A percentile compares a stretch with the other conserved stretches of the same genome.
These are phyloP conservation scores for Elmis aenea DNA, from an alignment of 2,888 invertebrate genomes.

Conservation along the genomic window DNA sequence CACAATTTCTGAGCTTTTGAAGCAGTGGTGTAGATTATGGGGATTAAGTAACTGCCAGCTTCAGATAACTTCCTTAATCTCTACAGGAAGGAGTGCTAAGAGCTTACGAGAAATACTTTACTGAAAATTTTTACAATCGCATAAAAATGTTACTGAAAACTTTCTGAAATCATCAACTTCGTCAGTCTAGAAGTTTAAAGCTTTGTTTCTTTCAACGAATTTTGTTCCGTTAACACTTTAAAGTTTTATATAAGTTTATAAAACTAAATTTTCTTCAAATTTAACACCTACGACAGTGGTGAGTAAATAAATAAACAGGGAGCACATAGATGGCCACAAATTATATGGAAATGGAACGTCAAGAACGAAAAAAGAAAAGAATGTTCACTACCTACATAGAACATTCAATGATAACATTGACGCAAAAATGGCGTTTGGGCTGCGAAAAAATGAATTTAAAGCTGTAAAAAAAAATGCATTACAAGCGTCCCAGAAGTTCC, in stretches of 20 bases:
- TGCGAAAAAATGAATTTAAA: no score
- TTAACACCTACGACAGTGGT: no score
- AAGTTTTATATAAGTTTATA: neutral
- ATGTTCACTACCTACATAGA: no score
- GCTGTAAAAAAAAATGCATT: no score
- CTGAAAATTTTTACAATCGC: neutral
- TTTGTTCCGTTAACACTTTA: slow-evolving; percentile 1
- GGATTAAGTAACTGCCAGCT: slow-evolving; percentile 5
- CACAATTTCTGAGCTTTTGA: slow-evolving; percentile 36
- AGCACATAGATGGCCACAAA: no score
- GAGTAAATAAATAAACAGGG: no score
- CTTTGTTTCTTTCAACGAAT: neutral
- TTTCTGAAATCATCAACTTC: neutral
- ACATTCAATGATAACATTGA: no score
- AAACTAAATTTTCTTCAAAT: neutral
- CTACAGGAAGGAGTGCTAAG: neutral
- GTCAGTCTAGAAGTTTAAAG: neutral
- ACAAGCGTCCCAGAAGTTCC: no score
- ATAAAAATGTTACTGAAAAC: neutral
- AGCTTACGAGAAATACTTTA: neutral
- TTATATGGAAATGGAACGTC: no score
- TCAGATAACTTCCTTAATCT: neutral
- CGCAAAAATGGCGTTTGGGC: no score
- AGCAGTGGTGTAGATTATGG: slow-evolving; percentile 33
- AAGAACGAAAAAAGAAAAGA: no score